Evolutionary conservation across 1,140 invertebrate species (phyloP).

Genomic region (Semibalanus balanoides): DNA sequence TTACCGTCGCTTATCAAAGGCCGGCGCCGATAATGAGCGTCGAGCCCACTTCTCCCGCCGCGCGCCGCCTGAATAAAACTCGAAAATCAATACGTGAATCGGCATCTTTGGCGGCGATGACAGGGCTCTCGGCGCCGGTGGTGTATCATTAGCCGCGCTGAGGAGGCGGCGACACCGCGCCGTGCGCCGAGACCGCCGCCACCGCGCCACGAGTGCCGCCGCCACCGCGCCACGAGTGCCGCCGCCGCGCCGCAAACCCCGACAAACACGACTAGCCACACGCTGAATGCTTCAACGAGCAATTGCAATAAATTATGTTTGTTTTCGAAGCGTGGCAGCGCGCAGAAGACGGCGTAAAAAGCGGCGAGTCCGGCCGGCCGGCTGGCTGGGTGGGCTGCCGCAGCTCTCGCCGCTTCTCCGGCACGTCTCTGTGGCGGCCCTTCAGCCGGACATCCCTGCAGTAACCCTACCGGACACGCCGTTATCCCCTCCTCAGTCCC

Average conservation of each 20-base stretch:
- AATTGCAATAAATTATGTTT: slow-evolving; percentile 3
- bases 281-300: slow-evolving; percentile 1
- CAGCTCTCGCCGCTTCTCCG: too few relatives aligned
- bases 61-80: neutral
- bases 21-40: neutral
- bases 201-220: too few relatives aligned
- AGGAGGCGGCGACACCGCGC: neutral
- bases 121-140: too few relatives aligned
- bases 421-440: too few relatives aligned
- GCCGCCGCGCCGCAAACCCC: too few relatives aligned
- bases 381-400: too few relatives aligned
- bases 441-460: too few relatives aligned
- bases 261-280: neutral
- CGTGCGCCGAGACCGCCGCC: too few relatives aligned
- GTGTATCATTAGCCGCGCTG: neutral
- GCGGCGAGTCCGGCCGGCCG: too few relatives aligned
- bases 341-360: neutral
- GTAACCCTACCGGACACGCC: neutral
- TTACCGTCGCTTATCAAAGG: neutral
- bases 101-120: neutral
- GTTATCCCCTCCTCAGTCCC: neutral
- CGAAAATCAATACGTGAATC: neutral
- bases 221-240: too few relatives aligned
- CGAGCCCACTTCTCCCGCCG: neutral
- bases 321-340: neutral